These are phyloP conservation scores for Atherinosoma microstoma DNA, from an alignment of 2,797 vertebrate genomes.

Conservation along the genomic window DNA sequence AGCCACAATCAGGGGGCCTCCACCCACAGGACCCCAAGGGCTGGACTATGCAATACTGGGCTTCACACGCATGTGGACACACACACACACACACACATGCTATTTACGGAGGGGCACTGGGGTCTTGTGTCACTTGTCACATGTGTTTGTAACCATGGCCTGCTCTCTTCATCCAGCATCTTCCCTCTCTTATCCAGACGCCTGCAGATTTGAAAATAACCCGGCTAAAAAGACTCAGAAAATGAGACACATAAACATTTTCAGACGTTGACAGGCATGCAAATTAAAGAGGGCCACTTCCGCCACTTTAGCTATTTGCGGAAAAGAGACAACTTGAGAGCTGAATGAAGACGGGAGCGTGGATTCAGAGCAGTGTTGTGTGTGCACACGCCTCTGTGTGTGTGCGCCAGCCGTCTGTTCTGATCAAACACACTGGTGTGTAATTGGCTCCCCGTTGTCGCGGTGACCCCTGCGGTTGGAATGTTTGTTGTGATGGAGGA, in stretches of 20 bases:
- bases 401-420: conserved; percentile 72
- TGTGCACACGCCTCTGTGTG: conserved; percentile 10
- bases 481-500: conserved; percentile 77
- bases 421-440: conserved; percentile 83
- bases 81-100: conserved; percentile 30
- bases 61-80: conserved; percentile 9
- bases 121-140: conserved; percentile 64
- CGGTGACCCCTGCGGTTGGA: conserved; percentile 78
- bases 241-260: conserved; percentile 70
- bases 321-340: conserved; percentile 67
- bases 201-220: conserved; percentile 70
- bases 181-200: conserved; percentile 45
- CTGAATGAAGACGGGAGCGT: conserved; percentile 48
- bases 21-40: conserved; percentile 74
- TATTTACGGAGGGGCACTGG: conserved; percentile 61
- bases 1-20: conserved; percentile 74
- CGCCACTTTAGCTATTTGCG: conserved; percentile 67
- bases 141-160: conserved; percentile 44
- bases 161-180: conserved; percentile 36
- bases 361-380: conserved; percentile 36
- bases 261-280: conserved; percentile 73
- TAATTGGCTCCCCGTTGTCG: conserved; percentile 81
- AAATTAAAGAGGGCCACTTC: conserved; percentile 80
- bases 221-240: conserved; percentile 53
- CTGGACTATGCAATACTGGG: conserved; percentile 54